Conservation (phyloP, 1,140 invertebrate genomes). For the Danaus plexippus region DNA sequence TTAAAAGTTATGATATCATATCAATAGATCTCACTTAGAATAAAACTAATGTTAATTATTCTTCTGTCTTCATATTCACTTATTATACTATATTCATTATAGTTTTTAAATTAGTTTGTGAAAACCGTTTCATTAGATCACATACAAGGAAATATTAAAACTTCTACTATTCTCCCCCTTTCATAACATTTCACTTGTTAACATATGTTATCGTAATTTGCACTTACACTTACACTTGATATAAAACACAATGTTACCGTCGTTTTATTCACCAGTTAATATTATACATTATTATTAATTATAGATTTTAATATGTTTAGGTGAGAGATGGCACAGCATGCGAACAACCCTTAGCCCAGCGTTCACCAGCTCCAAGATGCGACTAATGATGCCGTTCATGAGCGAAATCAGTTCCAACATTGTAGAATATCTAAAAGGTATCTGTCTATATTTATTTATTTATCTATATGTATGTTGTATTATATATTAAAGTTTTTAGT, state of each 20-base stretch:
- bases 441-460: neutral
- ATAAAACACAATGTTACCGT: constrained; percentile 1
- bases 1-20: too few species aligned
- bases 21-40: neutral
- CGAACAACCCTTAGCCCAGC: constrained; percentile 72
- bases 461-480: too few species aligned
- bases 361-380: constrained; percentile 75
- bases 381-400: constrained; percentile 48
- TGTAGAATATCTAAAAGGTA: constrained; percentile 42
- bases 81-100: neutral
- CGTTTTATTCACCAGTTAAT: neutral
- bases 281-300: neutral
- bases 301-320: constrained; percentile 24
- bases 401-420: constrained; percentile 39
- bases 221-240: too few species aligned
- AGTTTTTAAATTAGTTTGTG: too few species aligned
- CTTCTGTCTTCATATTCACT: neutral
- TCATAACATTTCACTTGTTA: too few species aligned
- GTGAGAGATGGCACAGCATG: constrained; percentile 74
- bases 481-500: too few species aligned
- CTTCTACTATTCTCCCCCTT: too few species aligned
- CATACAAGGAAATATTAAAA: too few species aligned
- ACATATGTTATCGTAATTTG: too few species aligned
- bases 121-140: too few species aligned
- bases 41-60: constrained; percentile 4